phyloP scores from a whole-genome alignment of 2,888 invertebrate species.

The Drosophila monieri region DNA sequence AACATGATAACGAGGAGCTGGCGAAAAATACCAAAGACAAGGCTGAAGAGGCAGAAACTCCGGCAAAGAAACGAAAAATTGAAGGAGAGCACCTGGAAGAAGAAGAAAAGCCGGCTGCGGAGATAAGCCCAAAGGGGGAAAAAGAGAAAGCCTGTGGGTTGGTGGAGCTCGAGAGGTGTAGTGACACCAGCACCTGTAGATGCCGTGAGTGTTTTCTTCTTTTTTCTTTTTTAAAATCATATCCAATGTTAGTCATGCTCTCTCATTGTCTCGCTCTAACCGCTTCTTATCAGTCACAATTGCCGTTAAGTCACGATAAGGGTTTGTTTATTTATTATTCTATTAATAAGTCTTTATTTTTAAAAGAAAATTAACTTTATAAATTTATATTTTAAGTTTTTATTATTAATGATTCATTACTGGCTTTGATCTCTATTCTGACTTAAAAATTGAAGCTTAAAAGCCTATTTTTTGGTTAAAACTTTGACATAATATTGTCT shows the following conservation, averaged over 20 bases:
- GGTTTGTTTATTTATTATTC: too few relatives aligned
- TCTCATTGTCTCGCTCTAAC: background rate
- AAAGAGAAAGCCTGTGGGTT: background rate
- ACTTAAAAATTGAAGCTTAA: too few relatives aligned
- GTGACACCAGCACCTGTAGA: conserved; percentile 34
- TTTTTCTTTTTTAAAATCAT: background rate
- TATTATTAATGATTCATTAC: too few relatives aligned
- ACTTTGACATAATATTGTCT: too few relatives aligned
- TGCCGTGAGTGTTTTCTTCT: conserved; percentile 49
- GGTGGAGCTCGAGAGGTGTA: conserved; percentile 4
- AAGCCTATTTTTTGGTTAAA: too few relatives aligned
- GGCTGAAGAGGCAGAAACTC: background rate
- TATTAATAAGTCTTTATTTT: too few relatives aligned
- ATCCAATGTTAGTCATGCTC: background rate
- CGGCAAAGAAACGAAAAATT: background rate
- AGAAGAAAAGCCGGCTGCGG: background rate
- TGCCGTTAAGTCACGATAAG: too few relatives aligned
- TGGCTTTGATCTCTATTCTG: too few relatives aligned
- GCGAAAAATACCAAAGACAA: background rate
- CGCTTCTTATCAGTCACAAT: too few relatives aligned
- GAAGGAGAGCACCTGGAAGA: background rate
- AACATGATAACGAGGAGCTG: background rate
- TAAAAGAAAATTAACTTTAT: too few relatives aligned
- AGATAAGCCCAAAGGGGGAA: background rate
- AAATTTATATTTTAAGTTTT: too few relatives aligned